A percentile compares a stretch with the other conserved stretches of the same genome.
Evolutionary conservation across 2,888 invertebrate genomes (phyloP).

Genomic region (Stramonita haemastoma): DNA sequence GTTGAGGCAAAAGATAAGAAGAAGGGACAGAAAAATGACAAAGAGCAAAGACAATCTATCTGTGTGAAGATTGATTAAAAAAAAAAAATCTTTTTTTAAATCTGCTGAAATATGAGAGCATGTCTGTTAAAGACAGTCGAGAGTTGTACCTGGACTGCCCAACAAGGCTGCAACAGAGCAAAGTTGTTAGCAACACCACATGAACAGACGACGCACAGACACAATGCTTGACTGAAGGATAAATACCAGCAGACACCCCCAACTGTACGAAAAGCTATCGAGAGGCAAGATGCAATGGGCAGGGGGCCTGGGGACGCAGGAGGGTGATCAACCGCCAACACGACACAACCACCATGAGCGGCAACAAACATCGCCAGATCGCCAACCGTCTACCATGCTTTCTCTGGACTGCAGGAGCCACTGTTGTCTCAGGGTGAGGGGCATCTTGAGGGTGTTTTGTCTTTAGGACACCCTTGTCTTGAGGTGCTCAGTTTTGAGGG

Average conservation of each 20-base stretch:
- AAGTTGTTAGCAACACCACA: not conserved
- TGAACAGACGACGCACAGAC: not conserved
- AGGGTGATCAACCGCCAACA: constrained; percentile 21
- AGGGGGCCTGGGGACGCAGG: constrained; percentile 28
- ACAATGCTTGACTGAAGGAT: not conserved
- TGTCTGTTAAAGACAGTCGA: not conserved
- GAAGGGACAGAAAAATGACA: too few relatives aligned
- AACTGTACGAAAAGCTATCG: constrained; percentile 48
- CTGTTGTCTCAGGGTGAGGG: not conserved
- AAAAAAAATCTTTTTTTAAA: too few relatives aligned
- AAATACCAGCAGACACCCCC: constrained; percentile 36
- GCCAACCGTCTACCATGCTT: not conserved
- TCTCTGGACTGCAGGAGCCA: not conserved
- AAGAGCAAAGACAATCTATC: too few relatives aligned
- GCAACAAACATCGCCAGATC: constrained; percentile 1
- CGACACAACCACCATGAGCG: not conserved
- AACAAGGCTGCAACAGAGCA: constrained; percentile 24
- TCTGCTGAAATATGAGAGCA: not conserved
- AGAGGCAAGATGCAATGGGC: constrained; percentile 48
- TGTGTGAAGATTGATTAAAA: too few relatives aligned
- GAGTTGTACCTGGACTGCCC: constrained; percentile 16
- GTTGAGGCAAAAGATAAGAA: not conserved
- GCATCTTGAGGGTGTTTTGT: not conserved
- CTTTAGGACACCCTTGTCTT: not conserved
- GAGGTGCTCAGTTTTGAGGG: not conserved